phyloP scores from a whole-genome alignment of 2,888 invertebrate genomes.

The Epirrhoe tristata region DNA sequence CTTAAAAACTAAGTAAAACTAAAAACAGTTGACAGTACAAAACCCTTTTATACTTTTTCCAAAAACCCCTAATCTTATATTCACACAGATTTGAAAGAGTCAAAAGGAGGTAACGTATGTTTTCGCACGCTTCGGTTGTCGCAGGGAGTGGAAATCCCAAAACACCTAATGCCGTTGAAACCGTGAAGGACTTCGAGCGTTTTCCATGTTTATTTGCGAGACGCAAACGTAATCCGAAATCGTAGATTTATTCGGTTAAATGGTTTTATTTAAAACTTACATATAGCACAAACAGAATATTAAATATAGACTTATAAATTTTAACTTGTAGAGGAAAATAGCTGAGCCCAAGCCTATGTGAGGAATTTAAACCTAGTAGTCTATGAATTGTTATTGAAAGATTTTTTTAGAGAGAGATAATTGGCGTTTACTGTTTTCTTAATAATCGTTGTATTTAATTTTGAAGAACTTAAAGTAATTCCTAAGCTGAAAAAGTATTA shows the following conservation, averaged over 20 bases:
- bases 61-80: slow-evolving; percentile 7
- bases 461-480: no score
- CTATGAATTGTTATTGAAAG: no score
- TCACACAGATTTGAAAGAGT: slow-evolving; percentile 36
- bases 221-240: slow-evolving; percentile 74
- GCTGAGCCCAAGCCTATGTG: no score
- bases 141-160: slow-evolving; percentile 66
- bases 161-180: slow-evolving; percentile 59
- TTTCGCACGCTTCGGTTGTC: slow-evolving; percentile 74
- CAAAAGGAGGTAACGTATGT: slow-evolving; percentile 80
- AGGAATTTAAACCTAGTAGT: no score
- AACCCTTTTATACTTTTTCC: neutral
- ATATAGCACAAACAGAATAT: neutral
- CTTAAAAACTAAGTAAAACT: no score
- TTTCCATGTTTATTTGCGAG: slow-evolving; percentile 82
- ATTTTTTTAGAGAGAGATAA: no score
- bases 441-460: no score
- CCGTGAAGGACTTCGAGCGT: slow-evolving; percentile 73
- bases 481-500: no score
- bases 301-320: neutral
- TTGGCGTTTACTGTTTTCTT: no score
- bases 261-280: slow-evolving; percentile 9
- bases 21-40: neutral
- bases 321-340: no score
- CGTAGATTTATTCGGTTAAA: slow-evolving; percentile 46